Conservation (phyloP, 2,113 vertebrate genomes). For the Puffinus mauretanicus region DNA sequence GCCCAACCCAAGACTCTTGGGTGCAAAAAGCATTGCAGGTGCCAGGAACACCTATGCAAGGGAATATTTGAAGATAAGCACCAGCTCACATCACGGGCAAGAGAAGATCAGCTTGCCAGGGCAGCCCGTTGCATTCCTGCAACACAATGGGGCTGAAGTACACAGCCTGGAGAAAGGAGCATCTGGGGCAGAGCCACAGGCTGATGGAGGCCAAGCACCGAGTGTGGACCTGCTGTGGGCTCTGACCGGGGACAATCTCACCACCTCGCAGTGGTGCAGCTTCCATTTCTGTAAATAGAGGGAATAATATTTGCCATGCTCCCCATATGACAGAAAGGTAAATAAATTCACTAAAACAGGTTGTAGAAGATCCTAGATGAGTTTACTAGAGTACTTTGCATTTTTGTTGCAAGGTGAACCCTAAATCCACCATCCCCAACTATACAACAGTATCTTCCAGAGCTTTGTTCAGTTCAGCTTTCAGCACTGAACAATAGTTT, state of each 20-base stretch:
- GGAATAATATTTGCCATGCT: not conserved
- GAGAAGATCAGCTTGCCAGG: not conserved
- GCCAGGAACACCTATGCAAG: not conserved
- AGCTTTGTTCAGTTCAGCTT: not conserved
- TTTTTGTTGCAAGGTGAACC: not conserved
- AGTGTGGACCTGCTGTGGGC: not conserved
- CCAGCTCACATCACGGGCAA: not conserved
- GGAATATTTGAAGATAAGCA: not conserved
- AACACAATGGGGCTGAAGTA: not conserved
- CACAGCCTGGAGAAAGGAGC: not conserved
- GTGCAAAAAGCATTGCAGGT: not conserved
- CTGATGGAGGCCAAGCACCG: fast-evolving
- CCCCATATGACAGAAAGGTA: not conserved
- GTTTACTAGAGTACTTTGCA: not conserved
- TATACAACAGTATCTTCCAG: not conserved
- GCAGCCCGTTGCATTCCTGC: not conserved
- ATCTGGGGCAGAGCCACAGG: not conserved
- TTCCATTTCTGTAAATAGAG: not conserved
- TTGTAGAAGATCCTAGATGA: not conserved
- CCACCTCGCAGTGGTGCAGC: fast-evolving
- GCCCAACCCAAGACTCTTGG: not conserved
- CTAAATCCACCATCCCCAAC: not conserved
- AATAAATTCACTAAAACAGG: not conserved
- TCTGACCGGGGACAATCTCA: not conserved
- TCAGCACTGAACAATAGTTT: not conserved